Conservation (phyloP, 2,797 vertebrate genomes). For the Tamandua tetradactyla region DNA sequence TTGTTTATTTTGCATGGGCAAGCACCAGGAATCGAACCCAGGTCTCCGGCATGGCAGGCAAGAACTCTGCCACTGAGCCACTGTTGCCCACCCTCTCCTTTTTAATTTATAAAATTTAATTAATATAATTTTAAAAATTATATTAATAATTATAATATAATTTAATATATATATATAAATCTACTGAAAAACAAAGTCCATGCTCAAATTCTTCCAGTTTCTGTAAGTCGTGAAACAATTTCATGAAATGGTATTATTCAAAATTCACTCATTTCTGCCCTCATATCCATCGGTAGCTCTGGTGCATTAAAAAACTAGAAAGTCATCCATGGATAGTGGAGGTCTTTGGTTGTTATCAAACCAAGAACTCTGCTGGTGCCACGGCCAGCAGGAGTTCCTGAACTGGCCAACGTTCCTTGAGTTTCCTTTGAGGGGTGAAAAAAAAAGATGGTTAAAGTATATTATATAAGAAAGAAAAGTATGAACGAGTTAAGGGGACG, state of each 20-base stretch:
- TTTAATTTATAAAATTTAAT: too few species aligned
- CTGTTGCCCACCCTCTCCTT: too few species aligned
- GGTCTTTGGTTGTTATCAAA: constrained; percentile 84
- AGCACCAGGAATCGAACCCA: too few species aligned
- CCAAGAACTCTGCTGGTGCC: constrained; percentile 81
- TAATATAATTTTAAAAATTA: too few species aligned
- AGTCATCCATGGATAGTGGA: constrained; percentile 65
- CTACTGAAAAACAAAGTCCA: background rate
- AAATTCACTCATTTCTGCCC: background rate
- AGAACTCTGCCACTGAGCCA: too few species aligned
- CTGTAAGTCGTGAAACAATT: background rate
- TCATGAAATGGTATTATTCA: background rate
- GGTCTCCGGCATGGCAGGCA: too few species aligned
- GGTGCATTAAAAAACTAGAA: constrained; percentile 72
- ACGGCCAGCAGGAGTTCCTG: constrained; percentile 82
- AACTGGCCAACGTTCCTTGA: constrained; percentile 77
- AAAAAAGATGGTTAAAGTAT: constrained; percentile 78
- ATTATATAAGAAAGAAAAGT: constrained; percentile 78
- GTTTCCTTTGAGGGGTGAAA: constrained; percentile 82
- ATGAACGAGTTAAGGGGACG: constrained; percentile 85
- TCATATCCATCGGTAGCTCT: background rate
- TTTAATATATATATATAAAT: background rate
- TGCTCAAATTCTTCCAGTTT: constrained; percentile 10
- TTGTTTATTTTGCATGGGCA: too few species aligned
- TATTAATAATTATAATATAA: too few species aligned